A percentile compares a stretch with the other conserved stretches of the same genome.
phyloP scores from a whole-genome alignment of 2,888 invertebrate species.

The Mythimna vitellina region DNA sequence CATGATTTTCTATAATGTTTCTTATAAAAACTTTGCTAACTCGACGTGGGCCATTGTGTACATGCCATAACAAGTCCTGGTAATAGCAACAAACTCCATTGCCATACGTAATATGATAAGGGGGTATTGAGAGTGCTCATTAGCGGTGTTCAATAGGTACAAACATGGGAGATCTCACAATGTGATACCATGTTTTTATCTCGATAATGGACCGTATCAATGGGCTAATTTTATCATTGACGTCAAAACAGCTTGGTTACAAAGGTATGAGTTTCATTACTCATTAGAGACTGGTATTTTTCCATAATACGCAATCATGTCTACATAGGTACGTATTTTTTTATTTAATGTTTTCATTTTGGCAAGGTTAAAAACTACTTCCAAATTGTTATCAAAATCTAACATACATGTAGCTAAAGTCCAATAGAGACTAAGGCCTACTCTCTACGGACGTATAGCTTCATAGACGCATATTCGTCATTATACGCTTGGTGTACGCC shows the following conservation, averaged over 20 bases:
- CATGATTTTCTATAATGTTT: background rate
- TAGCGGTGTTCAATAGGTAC: conserved; percentile 58
- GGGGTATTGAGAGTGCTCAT: conserved; percentile 44
- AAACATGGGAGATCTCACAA: conserved; percentile 57
- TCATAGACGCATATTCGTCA: too few species aligned
- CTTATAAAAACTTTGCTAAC: background rate
- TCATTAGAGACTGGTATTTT: conserved; percentile 18
- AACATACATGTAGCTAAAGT: too few species aligned
- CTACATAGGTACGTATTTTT: background rate
- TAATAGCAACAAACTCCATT: conserved; percentile 23
- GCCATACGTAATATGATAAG: conserved; percentile 29
- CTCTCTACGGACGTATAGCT: too few species aligned
- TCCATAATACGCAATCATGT: background rate
- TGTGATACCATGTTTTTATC: conserved; percentile 62
- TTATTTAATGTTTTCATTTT: background rate
- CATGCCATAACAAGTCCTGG: background rate
- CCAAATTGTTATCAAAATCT: too few species aligned
- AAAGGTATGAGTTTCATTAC: conserved; percentile 24
- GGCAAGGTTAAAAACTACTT: too few species aligned
- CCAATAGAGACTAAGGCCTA: too few species aligned
- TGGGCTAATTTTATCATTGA: conserved; percentile 43
- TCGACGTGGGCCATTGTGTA: conserved; percentile 4
- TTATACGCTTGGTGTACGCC: too few species aligned
- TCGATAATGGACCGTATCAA: conserved; percentile 54
- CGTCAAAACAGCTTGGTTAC: conserved; percentile 24